Conservation (phyloP, 30 jellyfish, hydroid and myxozoan genomes). For the Cassiopea xamachana region DNA sequence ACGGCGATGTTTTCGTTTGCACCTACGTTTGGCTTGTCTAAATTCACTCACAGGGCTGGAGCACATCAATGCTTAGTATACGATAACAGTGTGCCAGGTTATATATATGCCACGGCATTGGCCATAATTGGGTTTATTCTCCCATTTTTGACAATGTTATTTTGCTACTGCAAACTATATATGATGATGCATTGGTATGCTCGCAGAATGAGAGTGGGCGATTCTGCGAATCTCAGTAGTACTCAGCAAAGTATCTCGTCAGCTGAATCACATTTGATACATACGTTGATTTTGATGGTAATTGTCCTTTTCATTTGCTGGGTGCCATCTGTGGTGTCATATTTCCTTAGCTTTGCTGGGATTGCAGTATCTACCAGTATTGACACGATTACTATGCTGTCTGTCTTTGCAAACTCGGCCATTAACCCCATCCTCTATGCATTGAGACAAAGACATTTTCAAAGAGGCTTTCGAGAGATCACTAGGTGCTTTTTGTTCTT, state of each 20-base stretch:
- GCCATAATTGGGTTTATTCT: too few relatives aligned
- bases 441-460: slow-evolving; percentile 62
- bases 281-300: slow-evolving; percentile 57
- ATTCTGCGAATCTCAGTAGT: background rate
- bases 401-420: slow-evolving; percentile 70
- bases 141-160: too few relatives aligned
- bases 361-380: background rate
- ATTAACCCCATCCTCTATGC: slow-evolving; percentile 81
- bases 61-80: too few relatives aligned
- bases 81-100: too few relatives aligned
- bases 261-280: slow-evolving; percentile 34
- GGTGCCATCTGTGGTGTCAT: slow-evolving; percentile 26
- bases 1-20: too few relatives aligned
- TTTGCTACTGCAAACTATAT: too few relatives aligned
- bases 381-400: slow-evolving; percentile 31
- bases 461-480: slow-evolving; percentile 62
- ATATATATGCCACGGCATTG: background rate
- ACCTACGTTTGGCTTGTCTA: too few relatives aligned
- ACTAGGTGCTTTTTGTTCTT: background rate
- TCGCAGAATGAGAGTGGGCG: slow-evolving; percentile 27
- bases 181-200: slow-evolving; percentile 15
- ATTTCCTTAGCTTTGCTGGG: background rate
- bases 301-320: slow-evolving; percentile 49
- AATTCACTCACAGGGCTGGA: too few relatives aligned
- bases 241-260: background rate